Conservation (phyloP, 2,797 vertebrate species). For the Coregonus suidteri region DNA sequence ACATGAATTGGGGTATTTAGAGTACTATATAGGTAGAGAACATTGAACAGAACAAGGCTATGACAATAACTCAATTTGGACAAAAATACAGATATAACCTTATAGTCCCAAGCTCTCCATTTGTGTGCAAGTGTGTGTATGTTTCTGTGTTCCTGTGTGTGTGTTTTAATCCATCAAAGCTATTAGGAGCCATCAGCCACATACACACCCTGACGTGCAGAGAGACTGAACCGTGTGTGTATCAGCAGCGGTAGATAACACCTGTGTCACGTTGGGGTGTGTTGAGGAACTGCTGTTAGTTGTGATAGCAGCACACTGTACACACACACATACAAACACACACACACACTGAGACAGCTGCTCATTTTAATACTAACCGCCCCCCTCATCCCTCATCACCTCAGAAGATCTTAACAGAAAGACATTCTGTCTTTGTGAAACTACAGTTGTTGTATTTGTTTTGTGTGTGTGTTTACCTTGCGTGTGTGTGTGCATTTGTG, state of each 20-base stretch:
- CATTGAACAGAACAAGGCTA: too few species aligned
- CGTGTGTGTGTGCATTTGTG: neutral
- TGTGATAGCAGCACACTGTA: constrained; percentile 16
- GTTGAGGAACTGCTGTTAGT: constrained; percentile 34
- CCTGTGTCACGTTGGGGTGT: constrained; percentile 35
- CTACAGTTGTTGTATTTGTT: constrained; percentile 40
- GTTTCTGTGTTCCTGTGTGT: constrained; percentile 1
- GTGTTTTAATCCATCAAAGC: constrained; percentile 55
- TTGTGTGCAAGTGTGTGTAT: neutral
- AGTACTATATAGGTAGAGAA: too few species aligned
- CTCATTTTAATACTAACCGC: neutral
- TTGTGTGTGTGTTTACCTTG: constrained; percentile 16
- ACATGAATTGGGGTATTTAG: too few species aligned
- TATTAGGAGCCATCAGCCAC: constrained; percentile 60
- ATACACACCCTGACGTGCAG: constrained; percentile 21
- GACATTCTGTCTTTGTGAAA: neutral
- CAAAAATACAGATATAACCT: too few species aligned
- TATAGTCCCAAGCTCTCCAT: too few species aligned
- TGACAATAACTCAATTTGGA: too few species aligned
- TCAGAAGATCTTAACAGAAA: neutral
- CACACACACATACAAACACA: constrained; percentile 7
- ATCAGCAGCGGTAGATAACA: constrained; percentile 22
- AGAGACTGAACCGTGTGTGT: neutral
- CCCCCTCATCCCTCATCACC: neutral
- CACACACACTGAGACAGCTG: constrained; percentile 26